phyloP scores from a whole-genome alignment of 2,888 invertebrate species.

The Melanchra persicariae region DNA sequence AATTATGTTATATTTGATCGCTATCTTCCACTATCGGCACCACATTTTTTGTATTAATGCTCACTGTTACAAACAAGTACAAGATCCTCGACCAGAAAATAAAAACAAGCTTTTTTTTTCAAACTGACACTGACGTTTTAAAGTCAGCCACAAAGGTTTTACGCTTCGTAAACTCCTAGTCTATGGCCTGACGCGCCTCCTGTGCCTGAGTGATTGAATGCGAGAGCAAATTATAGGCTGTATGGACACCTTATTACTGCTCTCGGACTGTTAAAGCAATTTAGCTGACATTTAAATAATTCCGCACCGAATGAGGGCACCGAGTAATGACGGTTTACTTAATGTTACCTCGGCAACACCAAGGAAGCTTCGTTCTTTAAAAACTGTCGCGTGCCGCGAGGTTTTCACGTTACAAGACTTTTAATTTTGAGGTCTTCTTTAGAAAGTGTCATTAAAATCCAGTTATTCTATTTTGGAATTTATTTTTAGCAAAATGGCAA shows the following conservation, averaged over 20 bases:
- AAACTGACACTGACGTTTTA: constrained; percentile 32
- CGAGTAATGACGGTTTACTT: constrained; percentile 81
- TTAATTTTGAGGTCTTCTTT: constrained; percentile 43
- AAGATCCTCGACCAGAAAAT: constrained; percentile 8
- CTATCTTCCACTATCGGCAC: constrained; percentile 41
- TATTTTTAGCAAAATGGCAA: background rate
- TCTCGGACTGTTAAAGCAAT: constrained; percentile 88
- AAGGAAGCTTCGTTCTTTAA: constrained; percentile 57
- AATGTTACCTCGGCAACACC: constrained; percentile 75
- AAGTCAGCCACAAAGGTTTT: constrained; percentile 42
- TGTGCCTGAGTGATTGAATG: constrained; percentile 86
- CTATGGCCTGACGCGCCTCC: constrained; percentile 68
- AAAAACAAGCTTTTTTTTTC: background rate
- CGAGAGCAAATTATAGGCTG: constrained; percentile 87
- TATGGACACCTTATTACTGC: constrained; percentile 88
- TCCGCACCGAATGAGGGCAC: constrained; percentile 82
- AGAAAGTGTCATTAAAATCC: constrained; percentile 34
- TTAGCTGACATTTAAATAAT: constrained; percentile 91
- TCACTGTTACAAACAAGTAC: constrained; percentile 9
- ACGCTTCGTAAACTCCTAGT: constrained; percentile 56
- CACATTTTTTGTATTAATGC: constrained; percentile 23
- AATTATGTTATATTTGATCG: constrained; percentile 47
- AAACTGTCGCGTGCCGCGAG: constrained; percentile 70
- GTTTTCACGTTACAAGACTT: constrained; percentile 32
- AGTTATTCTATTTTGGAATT: background rate